Evolutionary conservation across 2,113 vertebrate species (phyloP).

Genomic region (Odontesthes bonariensis): DNA sequence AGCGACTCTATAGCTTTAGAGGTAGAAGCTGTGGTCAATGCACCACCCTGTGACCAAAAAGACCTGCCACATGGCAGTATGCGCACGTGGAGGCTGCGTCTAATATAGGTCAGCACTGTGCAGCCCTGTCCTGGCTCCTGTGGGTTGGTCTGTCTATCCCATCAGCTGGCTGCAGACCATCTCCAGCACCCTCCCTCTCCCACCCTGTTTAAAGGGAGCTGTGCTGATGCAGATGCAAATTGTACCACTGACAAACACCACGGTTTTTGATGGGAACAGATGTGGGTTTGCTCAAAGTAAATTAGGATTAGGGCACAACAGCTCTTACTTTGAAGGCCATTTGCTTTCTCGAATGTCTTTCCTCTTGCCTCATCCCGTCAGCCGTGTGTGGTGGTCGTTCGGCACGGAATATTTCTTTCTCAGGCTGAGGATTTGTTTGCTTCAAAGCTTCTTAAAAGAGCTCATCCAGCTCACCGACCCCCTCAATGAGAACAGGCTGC

Average conservation of each 20-base stretch:
- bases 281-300: neutral
- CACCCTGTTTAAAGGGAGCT: neutral
- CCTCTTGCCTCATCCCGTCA: neutral
- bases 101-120: constrained; percentile 67
- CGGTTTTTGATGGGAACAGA: neutral
- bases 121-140: constrained; percentile 9
- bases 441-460: constrained; percentile 38
- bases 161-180: constrained; percentile 20
- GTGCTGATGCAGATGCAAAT: neutral
- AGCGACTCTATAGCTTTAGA: constrained; percentile 20
- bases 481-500: constrained; percentile 5
- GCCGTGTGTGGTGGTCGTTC: constrained; percentile 11
- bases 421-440: constrained; percentile 36
- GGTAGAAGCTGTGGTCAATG: constrained; percentile 14
- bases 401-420: constrained; percentile 5
- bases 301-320: neutral
- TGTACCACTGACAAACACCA: neutral
- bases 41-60: constrained; percentile 41
- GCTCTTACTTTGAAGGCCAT: neutral
- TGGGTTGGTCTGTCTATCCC: constrained; percentile 6
- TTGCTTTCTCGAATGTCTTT: neutral
- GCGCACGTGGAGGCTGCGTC: constrained; percentile 13
- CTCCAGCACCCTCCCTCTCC: neutral
- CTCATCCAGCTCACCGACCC: constrained; percentile 32
- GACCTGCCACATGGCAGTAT: constrained; percentile 40